Percentiles rank a stretch among this genome's conserved stretches.
These are phyloP conservation scores for Pseudococcus jackbeardsleyi DNA, from an alignment of 2,888 invertebrate genomes.

Conservation along the genomic window DNA sequence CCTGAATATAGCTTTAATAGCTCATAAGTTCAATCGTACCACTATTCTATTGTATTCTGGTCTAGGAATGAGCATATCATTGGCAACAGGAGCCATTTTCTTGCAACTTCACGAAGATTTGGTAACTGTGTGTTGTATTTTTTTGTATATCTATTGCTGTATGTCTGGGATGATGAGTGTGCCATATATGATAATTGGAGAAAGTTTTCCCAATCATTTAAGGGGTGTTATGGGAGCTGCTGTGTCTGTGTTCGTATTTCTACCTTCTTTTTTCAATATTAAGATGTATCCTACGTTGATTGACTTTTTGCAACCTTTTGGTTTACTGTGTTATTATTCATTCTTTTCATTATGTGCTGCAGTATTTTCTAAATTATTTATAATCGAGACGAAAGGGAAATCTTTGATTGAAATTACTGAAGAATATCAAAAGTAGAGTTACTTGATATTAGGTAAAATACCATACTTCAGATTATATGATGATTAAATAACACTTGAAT, in stretches of 20 bases:
- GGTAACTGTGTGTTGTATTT: conserved; percentile 69
- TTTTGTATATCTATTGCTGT: conserved; percentile 79
- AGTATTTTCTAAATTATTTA: conserved; percentile 35
- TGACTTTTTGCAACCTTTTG: background rate
- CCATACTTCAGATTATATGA: too few relatives aligned
- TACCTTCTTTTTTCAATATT: conserved; percentile 78
- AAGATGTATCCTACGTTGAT: conserved; percentile 75
- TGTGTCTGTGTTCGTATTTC: conserved; percentile 79
- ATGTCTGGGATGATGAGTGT: conserved; percentile 82
- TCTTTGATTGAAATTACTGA: conserved; percentile 30
- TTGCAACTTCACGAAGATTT: conserved; percentile 68
- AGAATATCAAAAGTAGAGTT: background rate
- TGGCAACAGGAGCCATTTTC: conserved; percentile 73
- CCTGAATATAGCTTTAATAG: conserved; percentile 72
- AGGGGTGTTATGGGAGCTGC: conserved; percentile 79
- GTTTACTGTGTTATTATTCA: conserved; percentile 23
- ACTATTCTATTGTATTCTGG: conserved; percentile 77
- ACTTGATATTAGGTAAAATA: too few relatives aligned
- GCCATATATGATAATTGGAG: conserved; percentile 83
- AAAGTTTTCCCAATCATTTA: conserved; percentile 78
- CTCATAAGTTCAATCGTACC: conserved; percentile 77
- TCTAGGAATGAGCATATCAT: conserved; percentile 73
- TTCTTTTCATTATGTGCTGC: conserved; percentile 30
- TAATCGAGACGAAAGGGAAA: conserved; percentile 42
- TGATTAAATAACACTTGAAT: too few relatives aligned